These are phyloP conservation scores for Drosophila cyrtoloma DNA, from an alignment of 2,888 invertebrate species.

Conservation along the genomic window DNA sequence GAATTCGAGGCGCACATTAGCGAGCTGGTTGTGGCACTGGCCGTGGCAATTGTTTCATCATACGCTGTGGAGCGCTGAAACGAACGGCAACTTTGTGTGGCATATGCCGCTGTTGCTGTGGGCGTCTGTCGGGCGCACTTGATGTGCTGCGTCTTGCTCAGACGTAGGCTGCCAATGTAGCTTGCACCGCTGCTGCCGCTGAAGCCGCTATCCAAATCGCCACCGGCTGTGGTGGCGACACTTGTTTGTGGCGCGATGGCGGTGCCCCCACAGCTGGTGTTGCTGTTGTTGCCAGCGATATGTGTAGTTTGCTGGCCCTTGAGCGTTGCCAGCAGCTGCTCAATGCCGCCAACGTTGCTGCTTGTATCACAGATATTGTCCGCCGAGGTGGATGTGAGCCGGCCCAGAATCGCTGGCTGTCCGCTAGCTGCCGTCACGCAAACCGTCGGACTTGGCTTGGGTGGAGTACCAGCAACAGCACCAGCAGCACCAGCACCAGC, in stretches of 20 bases:
- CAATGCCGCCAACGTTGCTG: conserved; percentile 86
- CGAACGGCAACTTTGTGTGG: conserved; percentile 83
- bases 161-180: conserved; percentile 90
- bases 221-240: background rate
- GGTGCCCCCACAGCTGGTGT: background rate
- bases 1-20: conserved; percentile 14
- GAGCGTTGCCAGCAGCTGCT: conserved; percentile 86
- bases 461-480: conserved; percentile 22
- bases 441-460: conserved; percentile 68
- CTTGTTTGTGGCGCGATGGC: background rate
- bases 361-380: conserved; percentile 88
- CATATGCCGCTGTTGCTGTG: conserved; percentile 71
- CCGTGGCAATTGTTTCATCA: conserved; percentile 36
- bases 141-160: conserved; percentile 84
- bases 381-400: conserved; percentile 75
- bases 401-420: conserved; percentile 61
- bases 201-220: conserved; percentile 91
- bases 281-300: background rate
- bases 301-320: conserved; percentile 28
- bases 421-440: conserved; percentile 82
- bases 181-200: conserved; percentile 94
- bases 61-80: conserved; percentile 78
- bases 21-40: background rate
- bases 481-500: conserved; percentile 74
- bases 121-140: conserved; percentile 76